Base-by-base conservation (phyloP, 2,797 vertebrate genomes). In the Coregonus sp. region DNA sequence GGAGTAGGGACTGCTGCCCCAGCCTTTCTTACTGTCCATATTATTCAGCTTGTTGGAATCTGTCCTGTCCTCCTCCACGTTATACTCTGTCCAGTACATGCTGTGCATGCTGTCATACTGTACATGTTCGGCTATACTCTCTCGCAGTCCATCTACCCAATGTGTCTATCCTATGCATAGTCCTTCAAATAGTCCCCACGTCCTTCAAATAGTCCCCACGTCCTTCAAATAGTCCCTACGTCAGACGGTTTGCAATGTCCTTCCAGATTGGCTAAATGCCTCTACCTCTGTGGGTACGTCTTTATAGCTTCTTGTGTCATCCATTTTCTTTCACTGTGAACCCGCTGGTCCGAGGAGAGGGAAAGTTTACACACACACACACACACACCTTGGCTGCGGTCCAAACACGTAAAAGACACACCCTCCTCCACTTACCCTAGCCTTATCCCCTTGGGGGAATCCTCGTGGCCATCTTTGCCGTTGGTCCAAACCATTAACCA, bases 381-480 rank as follows among this genome's bases (percentile, higher is more conserved):
- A 61, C 78, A 81, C 75, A 71, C 69, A 61, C 81, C 79, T 79
- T 90, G 87, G 78, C 84, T 12, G 40, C 9, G 40, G 40, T 47
- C 40, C 40, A 47, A 47, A 47, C 40, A 47, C 9, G 9, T 47
- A 12, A 47, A 12, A 47, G 9, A 47, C 40, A 11, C 40, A 47
- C 9, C 40, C 40, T 47, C 40, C 2, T 12, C 40, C 40, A 47
- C 40, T 47, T 47, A 47, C 40, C 40, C 9, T 47, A 0, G 9
- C 88, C 89, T 74, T 81, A 86, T 87, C 90, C 91, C 89, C 90
- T 90, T 86, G 80, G 81, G 85, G 80, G 88, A 86, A 88, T 85
- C 83, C 86, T 85, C 84, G 9, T 47, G 40, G 40, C 40, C 9
- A 47, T 47, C 9, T 47, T 47, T 47, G 40, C 40, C 11, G 40